Evolutionary conservation across 2,888 invertebrate species (phyloP), one percentile per base, ranked within the genome.

Genomic region (Meghimatium bilineatum): DNA sequence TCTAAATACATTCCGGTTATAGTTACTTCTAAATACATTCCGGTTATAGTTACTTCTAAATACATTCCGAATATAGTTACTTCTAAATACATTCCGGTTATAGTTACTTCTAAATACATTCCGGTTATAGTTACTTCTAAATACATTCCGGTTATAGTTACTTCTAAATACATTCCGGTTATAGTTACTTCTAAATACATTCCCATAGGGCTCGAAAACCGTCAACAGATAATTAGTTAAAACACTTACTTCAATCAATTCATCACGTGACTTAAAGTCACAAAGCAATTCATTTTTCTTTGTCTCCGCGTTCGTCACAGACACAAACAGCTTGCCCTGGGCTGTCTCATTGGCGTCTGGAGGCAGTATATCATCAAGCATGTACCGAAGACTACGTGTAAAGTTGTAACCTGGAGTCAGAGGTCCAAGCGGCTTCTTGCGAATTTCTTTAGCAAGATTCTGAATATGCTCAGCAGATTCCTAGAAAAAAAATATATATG

Each of bases 341-440:
- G 99, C 99, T 89, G 96, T 95, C 72, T 90, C 85, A 94, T 99
- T 98, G 0, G 98, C 99, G 94, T 99, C 97, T 6, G 89, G 86
- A 0, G 95, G 95, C 49, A 95, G 87, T 5, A 91, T 90, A 26
- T 95, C 94, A 95, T 96, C 96, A 90, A 99, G 95, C 85, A 97
- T 97, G 91, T 97, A 96, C 75, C 97, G 94, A 12, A 99, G 95
- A 71, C 97, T 96, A 88, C 96, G 96, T 92, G 98, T 96, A 86
- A 99, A 96, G 93, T 97, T 97, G 94, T 98, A 98, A 0, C 97
- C 96, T 1, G 99, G 99, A 92, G 97, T 98, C 93, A 99, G 97
- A 0, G 99, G 98, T 0, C 99, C 99, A 38, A 99, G 95, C 0
- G 97, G 96, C 85, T 88, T 89, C 38, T 96, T 96, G 87, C 98